Evolutionary conservation across 2,888 invertebrate genomes (phyloP).

Genomic region (Parnassius glacialis): DNA sequence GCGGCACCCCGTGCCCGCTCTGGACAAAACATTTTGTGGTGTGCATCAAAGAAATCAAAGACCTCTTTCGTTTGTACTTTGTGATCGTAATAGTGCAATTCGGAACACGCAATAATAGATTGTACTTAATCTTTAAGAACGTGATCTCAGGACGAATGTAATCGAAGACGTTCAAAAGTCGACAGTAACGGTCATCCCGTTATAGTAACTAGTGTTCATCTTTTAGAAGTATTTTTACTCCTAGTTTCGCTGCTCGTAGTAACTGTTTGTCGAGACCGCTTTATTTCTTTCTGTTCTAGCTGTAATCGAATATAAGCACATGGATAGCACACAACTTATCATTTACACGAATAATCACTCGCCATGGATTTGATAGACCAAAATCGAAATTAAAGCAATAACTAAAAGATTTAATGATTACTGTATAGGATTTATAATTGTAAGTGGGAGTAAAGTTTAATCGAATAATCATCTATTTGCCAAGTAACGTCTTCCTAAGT

Average conservation of each 20-base stretch:
- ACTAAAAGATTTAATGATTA: constrained; percentile 60
- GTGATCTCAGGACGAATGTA: constrained; percentile 79
- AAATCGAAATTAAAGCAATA: constrained; percentile 62
- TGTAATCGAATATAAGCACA: constrained; percentile 62
- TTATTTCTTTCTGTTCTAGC: constrained; percentile 62
- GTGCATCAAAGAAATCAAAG: constrained; percentile 59
- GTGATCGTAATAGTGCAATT: constrained; percentile 75
- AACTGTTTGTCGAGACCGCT: constrained; percentile 56
- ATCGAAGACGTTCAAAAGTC: constrained; percentile 72
- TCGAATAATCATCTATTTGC: constrained; percentile 39
- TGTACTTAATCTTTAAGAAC: constrained; percentile 76
- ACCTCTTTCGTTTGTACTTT: constrained; percentile 51
- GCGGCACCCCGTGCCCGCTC: constrained; percentile 55
- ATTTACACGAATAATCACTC: constrained; percentile 68
- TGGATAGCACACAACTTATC: constrained; percentile 64
- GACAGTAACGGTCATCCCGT: constrained; percentile 63
- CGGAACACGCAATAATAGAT: constrained; percentile 78
- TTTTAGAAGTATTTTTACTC: constrained; percentile 63
- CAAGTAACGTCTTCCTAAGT: constrained; percentile 27
- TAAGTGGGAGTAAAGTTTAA: constrained; percentile 44
- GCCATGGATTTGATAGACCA: constrained; percentile 71
- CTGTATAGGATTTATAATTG: constrained; percentile 50
- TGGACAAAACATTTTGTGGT: constrained; percentile 61
- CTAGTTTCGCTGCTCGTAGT: constrained; percentile 71
- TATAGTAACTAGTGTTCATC: constrained; percentile 62